phyloP scores from a whole-genome alignment of 2,797 vertebrate genomes.

The Lacerta agilis region DNA sequence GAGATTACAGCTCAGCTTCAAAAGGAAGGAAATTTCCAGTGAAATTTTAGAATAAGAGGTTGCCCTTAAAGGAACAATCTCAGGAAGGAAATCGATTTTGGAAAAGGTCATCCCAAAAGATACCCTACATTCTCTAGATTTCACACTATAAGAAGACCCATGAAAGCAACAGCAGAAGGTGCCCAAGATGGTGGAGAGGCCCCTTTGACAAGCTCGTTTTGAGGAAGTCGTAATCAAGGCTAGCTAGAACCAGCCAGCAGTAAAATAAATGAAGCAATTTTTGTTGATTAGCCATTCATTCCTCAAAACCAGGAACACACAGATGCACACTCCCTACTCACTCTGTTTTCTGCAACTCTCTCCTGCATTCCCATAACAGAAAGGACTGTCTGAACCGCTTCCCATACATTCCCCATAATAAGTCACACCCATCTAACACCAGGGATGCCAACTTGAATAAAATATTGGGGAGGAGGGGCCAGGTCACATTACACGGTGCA shows the following conservation, averaged over 20 bases:
- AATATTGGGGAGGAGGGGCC: too few relatives aligned
- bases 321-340: background rate
- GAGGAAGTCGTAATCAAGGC: background rate
- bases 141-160: background rate
- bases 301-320: background rate
- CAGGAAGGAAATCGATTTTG: background rate
- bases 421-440: background rate
- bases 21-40: slow-evolving; percentile 6
- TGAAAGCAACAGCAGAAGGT: background rate
- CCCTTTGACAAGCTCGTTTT: background rate
- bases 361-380: background rate
- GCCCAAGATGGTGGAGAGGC: background rate
- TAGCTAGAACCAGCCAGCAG: background rate
- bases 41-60: background rate
- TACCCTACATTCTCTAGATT: background rate
- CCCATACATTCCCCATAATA: background rate
- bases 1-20: background rate
- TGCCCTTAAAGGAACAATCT: background rate
- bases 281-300: background rate
- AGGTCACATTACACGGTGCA: too few relatives aligned
- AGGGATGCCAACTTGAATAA: too few relatives aligned
- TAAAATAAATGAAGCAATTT: background rate
- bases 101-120: background rate
- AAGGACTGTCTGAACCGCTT: background rate
- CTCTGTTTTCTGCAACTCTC: background rate